Evolutionary conservation across 1,140 invertebrate genomes (phyloP).

Genomic region (Neotoxoptera formosana): DNA sequence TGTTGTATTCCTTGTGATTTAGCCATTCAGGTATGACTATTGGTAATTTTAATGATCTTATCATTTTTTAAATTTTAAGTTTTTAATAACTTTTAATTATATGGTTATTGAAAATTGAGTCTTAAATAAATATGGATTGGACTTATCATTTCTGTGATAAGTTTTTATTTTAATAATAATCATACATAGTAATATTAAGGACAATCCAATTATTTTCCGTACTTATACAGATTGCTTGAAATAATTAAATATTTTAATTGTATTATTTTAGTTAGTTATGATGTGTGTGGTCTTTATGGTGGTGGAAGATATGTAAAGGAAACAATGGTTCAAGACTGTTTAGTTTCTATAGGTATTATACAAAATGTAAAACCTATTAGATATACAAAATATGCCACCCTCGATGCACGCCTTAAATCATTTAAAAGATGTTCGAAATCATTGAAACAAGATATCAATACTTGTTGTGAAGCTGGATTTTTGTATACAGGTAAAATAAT

Average conservation of each 20-base stretch:
- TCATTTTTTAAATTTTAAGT: too few species aligned
- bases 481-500: constrained; percentile 77
- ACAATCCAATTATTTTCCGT: too few species aligned
- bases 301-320: constrained; percentile 31
- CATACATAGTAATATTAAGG: too few species aligned
- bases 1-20: too few species aligned
- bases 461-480: constrained; percentile 86
- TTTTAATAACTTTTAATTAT: too few species aligned
- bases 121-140: too few species aligned
- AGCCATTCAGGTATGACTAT: too few species aligned
- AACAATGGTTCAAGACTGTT: constrained; percentile 36
- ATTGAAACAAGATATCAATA: constrained; percentile 77
- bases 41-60: too few species aligned
- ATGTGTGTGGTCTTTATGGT: constrained; percentile 61
- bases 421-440: constrained; percentile 78
- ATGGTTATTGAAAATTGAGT: too few species aligned
- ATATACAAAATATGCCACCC: constrained; percentile 71
- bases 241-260: not conserved
- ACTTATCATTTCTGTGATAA: too few species aligned
- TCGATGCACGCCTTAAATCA: constrained; percentile 73
- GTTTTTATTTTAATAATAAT: too few species aligned
- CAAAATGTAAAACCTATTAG: constrained; percentile 65
- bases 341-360: constrained; percentile 62
- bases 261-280: constrained; percentile 59
- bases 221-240: too few species aligned